These are phyloP conservation scores for Sinella curviseta DNA, from an alignment of 1,140 invertebrate species.

Conservation along the genomic window DNA sequence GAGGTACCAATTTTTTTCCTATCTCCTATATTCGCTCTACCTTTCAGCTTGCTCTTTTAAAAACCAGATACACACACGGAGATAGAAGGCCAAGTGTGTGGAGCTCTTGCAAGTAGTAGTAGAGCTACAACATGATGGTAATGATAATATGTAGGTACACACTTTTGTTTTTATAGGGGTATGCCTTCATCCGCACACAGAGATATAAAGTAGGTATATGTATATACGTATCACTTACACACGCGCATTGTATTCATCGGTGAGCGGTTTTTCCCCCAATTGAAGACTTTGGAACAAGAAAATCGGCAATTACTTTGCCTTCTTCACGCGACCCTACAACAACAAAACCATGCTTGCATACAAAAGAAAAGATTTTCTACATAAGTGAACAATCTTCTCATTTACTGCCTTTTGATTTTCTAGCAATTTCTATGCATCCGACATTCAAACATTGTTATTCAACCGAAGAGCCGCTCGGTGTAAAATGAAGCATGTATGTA, in stretches of 20 bases:
- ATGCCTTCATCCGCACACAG: no score
- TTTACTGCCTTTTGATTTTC: conserved; percentile 23
- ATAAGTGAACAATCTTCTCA: conserved; percentile 20
- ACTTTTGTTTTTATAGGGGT: no score
- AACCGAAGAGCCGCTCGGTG: background rate
- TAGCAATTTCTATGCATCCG: background rate
- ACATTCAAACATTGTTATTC: background rate
- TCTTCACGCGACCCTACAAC: conserved; percentile 2
- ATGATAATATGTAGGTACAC: no score
- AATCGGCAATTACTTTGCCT: conserved; percentile 22
- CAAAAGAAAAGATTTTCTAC: conserved; percentile 21
- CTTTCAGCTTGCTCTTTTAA: no score
- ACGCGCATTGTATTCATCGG: conserved; percentile 9
- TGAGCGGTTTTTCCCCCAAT: conserved; percentile 21
- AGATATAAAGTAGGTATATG: no score
- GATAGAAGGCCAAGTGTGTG: no score
- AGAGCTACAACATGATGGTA: no score
- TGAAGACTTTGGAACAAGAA: conserved; percentile 16
- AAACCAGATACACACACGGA: no score
- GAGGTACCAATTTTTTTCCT: no score
- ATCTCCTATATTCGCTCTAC: background rate
- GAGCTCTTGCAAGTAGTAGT: no score
- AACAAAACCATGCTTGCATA: conserved; percentile 8
- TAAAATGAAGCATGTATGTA: background rate
- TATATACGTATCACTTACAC: background rate